Evolutionary conservation across 2,797 vertebrate genomes (phyloP).

Genomic region (Takifugu rubripes): DNA sequence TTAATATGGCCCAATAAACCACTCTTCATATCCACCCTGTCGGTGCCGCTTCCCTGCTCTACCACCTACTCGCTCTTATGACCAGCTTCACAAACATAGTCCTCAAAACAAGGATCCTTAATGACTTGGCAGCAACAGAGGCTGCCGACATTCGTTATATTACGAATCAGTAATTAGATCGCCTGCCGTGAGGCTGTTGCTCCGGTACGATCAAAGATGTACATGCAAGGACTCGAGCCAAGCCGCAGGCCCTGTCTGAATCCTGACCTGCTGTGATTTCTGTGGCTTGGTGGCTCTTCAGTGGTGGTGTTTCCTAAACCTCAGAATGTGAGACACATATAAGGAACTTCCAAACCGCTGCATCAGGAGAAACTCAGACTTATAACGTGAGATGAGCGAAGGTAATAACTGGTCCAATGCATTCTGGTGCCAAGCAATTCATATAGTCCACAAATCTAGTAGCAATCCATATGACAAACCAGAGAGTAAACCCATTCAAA

Average conservation of each 20-base stretch:
- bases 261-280: slow-evolving; percentile 65
- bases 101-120: no score
- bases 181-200: slow-evolving; percentile 47
- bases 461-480: slow-evolving; percentile 33
- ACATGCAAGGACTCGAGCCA: slow-evolving; percentile 51
- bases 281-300: slow-evolving; percentile 68
- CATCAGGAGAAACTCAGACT: slow-evolving; percentile 55
- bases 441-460: slow-evolving; percentile 16
- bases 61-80: no score
- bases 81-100: no score
- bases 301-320: slow-evolving; percentile 61
- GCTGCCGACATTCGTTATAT: slow-evolving; percentile 56
- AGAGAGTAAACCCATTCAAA: slow-evolving; percentile 40
- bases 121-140: no score
- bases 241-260: slow-evolving; percentile 68
- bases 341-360: slow-evolving; percentile 61
- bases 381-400: not conserved
- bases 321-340: slow-evolving; percentile 72
- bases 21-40: no score
- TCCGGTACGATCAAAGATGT: slow-evolving; percentile 55
- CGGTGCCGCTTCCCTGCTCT: no score
- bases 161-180: slow-evolving; percentile 50
- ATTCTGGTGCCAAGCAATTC: no score
- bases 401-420: slow-evolving; percentile 21
- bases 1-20: no score